Percentiles rank a stretch among this genome's conserved stretches.
Evolutionary conservation across 2,797 vertebrate genomes (phyloP).

Genomic region (Melanogrammus aeglefinus): DNA sequence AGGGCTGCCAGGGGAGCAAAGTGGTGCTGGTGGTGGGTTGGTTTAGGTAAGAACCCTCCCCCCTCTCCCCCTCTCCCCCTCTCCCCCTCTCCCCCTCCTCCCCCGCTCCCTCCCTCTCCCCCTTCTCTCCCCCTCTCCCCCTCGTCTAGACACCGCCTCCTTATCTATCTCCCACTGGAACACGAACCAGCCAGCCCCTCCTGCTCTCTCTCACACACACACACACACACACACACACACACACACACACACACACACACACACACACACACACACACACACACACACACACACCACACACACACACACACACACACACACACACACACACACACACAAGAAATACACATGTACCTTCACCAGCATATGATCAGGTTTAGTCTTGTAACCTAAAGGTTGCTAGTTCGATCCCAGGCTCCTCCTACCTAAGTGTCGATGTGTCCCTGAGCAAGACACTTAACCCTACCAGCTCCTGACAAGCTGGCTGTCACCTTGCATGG

Average conservation of each 20-base stretch:
- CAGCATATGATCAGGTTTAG: too few species aligned
- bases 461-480: too few species aligned
- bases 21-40: too few species aligned
- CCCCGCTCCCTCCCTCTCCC: not conserved
- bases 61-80: not conserved
- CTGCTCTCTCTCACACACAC: not conserved
- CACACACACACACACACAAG: too few species aligned
- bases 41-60: not conserved
- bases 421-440: too few species aligned
- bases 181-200: conserved; percentile 26
- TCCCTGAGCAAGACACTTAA: too few species aligned
- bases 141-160: conserved; percentile 29
- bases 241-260: not conserved
- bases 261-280: too few species aligned
- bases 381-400: too few species aligned
- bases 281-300: too few species aligned
- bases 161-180: conserved; percentile 28
- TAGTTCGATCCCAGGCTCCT: too few species aligned
- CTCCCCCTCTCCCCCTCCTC: not conserved
- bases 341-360: not conserved
- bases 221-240: not conserved
- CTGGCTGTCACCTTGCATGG: too few species aligned
- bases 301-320: too few species aligned
- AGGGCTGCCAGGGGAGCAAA: not conserved
- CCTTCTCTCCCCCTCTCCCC: not conserved